Conservation (phyloP, 37 sponge, comb jelly and placozoan species). For the Eunapius fragilis region DNA sequence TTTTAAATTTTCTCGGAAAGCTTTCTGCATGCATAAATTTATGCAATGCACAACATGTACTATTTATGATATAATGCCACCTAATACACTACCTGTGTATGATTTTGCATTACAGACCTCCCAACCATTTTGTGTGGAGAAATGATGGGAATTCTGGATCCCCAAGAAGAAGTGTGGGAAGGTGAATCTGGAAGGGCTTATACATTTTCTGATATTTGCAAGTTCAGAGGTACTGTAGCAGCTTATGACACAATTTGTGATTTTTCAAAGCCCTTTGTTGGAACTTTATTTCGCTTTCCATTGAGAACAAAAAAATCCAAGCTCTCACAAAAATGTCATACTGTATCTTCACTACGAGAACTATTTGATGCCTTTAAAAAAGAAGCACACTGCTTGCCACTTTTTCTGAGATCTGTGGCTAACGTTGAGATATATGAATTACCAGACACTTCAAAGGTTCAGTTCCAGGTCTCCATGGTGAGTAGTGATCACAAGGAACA, state of each 20-base stretch:
- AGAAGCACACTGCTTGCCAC: slow-evolving; percentile 14
- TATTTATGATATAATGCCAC: too few species aligned
- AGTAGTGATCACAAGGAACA: neutral
- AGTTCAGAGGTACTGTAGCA: neutral
- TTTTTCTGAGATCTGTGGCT: slow-evolving; percentile 4
- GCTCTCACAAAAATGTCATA: neutral
- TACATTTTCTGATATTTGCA: too few species aligned
- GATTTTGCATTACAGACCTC: slow-evolving; percentile 27
- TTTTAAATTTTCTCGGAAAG: too few species aligned
- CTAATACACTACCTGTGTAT: too few species aligned
- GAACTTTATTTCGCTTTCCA: slow-evolving; percentile 5
- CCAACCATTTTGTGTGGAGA: slow-evolving; percentile 42
- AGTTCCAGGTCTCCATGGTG: neutral
- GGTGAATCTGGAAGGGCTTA: slow-evolving; percentile 5
- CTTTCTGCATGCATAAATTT: too few species aligned
- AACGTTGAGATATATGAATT: neutral
- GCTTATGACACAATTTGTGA: neutral
- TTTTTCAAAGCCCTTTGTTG: neutral
- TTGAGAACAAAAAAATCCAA: neutral
- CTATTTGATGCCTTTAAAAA: slow-evolving; percentile 9
- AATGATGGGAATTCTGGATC: slow-evolving; percentile 35
- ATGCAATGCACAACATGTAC: too few species aligned
- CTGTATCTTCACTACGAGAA: neutral
- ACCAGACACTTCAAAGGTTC: too few species aligned
- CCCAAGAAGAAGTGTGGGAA: slow-evolving; percentile 24